These are phyloP conservation scores for Hydrozoanthus gracilis DNA, from an alignment of 92 coral and sea anemone species.

Conservation along the genomic window DNA sequence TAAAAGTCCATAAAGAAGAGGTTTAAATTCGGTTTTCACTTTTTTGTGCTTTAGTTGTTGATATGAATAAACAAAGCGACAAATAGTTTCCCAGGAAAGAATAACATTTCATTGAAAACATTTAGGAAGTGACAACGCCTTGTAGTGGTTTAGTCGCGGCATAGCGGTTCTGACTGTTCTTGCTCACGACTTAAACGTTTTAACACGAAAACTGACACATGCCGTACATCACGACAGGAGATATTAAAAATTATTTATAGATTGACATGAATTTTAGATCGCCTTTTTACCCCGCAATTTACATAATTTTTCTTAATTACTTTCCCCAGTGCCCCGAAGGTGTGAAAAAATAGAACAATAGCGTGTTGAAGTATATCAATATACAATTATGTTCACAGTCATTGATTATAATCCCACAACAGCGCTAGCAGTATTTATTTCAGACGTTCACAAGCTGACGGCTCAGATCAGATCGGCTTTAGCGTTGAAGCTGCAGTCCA, in stretches of 20 bases:
- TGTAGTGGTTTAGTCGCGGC: too few relatives aligned
- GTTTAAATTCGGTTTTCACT: too few relatives aligned
- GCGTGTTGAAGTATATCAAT: constrained; percentile 33
- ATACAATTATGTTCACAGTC: constrained; percentile 15
- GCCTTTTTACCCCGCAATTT: background rate
- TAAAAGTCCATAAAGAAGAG: too few relatives aligned
- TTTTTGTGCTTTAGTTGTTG: too few relatives aligned
- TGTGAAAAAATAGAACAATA: background rate
- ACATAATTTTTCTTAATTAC: background rate
- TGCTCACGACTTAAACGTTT: too few relatives aligned
- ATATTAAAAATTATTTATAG: background rate
- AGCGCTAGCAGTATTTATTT: constrained; percentile 19
- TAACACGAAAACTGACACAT: too few relatives aligned
- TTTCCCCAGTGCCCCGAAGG: constrained; percentile 24
- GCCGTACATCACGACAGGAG: too few relatives aligned
- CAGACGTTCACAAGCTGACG: background rate
- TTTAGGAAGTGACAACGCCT: too few relatives aligned
- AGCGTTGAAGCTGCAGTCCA: background rate
- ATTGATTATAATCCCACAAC: constrained; percentile 16
- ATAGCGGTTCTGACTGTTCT: too few relatives aligned
- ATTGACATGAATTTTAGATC: background rate
- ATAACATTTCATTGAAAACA: too few relatives aligned
- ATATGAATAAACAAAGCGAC: too few relatives aligned
- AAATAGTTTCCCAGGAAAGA: too few relatives aligned
- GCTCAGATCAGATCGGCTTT: background rate